Conservation (phyloP, 2,113 vertebrate genomes). For the Microcebus murinus region DNA sequence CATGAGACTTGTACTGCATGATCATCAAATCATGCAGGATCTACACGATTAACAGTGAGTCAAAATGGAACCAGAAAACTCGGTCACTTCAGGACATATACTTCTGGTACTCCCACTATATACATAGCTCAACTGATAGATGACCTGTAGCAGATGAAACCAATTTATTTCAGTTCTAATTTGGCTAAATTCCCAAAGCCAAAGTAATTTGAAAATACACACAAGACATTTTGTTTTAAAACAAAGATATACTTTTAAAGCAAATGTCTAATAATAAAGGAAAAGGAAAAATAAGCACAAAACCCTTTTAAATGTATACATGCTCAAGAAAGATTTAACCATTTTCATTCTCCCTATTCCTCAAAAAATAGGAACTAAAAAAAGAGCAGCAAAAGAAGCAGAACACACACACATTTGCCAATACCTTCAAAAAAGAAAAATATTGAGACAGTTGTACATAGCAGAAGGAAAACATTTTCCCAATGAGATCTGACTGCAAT, state of each 20-base stretch:
- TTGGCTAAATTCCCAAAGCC: not conserved
- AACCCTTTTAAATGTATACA: conserved; percentile 8
- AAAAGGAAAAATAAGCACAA: not conserved
- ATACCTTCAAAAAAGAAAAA: not conserved
- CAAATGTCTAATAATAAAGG: conserved; percentile 18
- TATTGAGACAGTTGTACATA: not conserved
- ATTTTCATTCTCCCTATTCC: not conserved
- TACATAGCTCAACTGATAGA: not conserved
- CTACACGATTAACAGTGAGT: not conserved
- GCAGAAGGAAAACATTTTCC: conserved; percentile 14
- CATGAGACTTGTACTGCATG: not conserved
- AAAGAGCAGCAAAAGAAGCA: not conserved
- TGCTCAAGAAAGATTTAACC: not conserved
- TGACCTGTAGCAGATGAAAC: conserved; percentile 31
- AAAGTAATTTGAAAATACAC: conserved; percentile 30
- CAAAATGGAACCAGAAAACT: conserved; percentile 33
- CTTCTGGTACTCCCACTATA: not conserved
- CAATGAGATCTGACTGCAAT: not conserved
- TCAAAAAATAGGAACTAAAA: not conserved
- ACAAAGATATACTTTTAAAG: conserved; percentile 31
- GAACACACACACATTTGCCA: not conserved
- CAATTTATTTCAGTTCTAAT: not conserved
- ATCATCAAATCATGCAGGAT: conserved; percentile 43
- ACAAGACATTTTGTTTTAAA: conserved; percentile 34
- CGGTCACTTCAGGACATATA: not conserved